Evolutionary conservation across 2,797 vertebrate species (phyloP).

Genomic region (Hippoglossus hippoglossus): DNA sequence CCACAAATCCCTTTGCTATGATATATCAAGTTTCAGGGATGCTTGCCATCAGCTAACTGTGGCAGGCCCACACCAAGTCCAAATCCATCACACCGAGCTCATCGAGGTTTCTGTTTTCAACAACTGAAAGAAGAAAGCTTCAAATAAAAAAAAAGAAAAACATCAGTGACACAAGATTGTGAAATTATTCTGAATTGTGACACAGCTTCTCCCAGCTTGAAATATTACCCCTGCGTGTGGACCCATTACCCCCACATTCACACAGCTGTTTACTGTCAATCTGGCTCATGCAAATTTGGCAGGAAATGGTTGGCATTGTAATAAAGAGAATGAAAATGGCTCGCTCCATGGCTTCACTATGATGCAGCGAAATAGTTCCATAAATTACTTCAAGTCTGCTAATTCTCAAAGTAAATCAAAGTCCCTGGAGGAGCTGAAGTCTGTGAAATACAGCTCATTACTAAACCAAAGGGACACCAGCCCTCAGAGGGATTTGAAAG

Average conservation of each 20-base stretch:
- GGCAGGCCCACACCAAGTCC: constrained; percentile 36
- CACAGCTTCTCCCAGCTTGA: constrained; percentile 56
- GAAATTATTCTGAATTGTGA: constrained; percentile 61
- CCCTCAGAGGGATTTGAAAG: constrained; percentile 57
- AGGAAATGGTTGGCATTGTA: constrained; percentile 71
- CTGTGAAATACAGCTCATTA: constrained; percentile 67
- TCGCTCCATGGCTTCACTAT: constrained; percentile 55
- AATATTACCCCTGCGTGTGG: constrained; percentile 56
- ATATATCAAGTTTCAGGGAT: constrained; percentile 33
- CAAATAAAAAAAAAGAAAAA: constrained; percentile 41
- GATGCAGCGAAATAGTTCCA: constrained; percentile 69
- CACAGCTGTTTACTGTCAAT: constrained; percentile 73
- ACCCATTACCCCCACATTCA: constrained; percentile 56
- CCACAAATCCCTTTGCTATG: constrained; percentile 46
- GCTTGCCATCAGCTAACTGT: constrained; percentile 29
- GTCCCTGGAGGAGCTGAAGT: constrained; percentile 61
- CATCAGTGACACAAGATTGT: constrained; percentile 52
- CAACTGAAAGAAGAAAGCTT: constrained; percentile 44
- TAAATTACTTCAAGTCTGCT: constrained; percentile 77
- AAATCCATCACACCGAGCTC: constrained; percentile 19
- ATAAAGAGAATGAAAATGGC: constrained; percentile 70
- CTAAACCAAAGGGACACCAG: constrained; percentile 56
- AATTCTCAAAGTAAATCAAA: constrained; percentile 77
- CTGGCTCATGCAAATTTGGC: constrained; percentile 70
- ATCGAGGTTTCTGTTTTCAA: constrained; percentile 38